Percentiles rank a stretch among this genome's conserved stretches.
These are phyloP conservation scores for Deilephila porcellus DNA, from an alignment of 2,888 invertebrate genomes.

Conservation along the genomic window DNA sequence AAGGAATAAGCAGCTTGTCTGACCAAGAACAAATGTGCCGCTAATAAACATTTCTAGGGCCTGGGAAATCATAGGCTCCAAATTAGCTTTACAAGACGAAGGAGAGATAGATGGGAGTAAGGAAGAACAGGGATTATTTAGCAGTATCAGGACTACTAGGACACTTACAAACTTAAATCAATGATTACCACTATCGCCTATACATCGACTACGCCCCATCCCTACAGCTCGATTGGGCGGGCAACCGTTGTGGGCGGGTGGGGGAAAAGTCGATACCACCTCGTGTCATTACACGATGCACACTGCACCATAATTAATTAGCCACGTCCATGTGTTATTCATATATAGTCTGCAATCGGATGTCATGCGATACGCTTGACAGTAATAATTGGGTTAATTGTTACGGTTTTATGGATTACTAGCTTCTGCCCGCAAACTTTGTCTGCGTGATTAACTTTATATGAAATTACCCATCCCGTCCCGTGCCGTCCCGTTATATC, in stretches of 20 bases:
- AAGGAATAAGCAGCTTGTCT: too few species aligned
- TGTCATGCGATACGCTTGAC: neutral
- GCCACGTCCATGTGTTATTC: conserved; percentile 21
- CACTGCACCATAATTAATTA: conserved; percentile 68
- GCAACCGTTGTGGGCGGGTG: conserved; percentile 60
- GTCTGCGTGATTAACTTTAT: too few species aligned
- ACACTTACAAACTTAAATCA: neutral
- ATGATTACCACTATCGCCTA: neutral
- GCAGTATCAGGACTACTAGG: too few species aligned
- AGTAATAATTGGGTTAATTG: neutral
- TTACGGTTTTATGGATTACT: neutral
- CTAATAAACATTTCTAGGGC: too few species aligned
- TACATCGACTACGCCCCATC: conserved; percentile 42
- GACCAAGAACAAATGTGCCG: too few species aligned
- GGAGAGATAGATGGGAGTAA: too few species aligned
- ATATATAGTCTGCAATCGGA: neutral
- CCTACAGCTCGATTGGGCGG: conserved; percentile 70
- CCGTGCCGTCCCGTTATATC: too few species aligned
- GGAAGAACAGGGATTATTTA: too few species aligned
- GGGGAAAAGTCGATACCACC: conserved; percentile 79
- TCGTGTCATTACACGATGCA: conserved; percentile 73
- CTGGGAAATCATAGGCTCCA: too few species aligned
- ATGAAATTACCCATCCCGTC: too few species aligned
- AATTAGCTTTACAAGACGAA: too few species aligned
- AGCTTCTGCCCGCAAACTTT: too few species aligned